Base-by-base conservation (phyloP, 2,797 vertebrate species). In the Rhadinocentrus ornatus region DNA sequence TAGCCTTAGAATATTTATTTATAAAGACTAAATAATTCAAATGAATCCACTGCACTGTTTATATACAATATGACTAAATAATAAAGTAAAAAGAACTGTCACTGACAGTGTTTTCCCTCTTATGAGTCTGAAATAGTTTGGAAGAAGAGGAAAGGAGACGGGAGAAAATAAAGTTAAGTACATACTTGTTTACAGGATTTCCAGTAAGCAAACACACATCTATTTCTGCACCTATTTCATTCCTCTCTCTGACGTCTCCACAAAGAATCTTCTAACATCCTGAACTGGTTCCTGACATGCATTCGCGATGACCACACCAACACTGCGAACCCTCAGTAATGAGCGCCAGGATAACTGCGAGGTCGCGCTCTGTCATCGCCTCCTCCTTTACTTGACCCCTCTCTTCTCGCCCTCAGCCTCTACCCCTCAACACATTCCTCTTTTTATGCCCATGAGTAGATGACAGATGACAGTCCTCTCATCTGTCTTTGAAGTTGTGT, bases 141-240 rank as follows among this genome's bases (percentile, higher is more conserved):
- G 26, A 69, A 63, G 62, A 53, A 56, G 37, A 55, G 32, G 37
- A 53, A 59, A 54, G 3, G 24, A 52, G 29, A 44, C 66, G 5
- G n/a, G 18, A 52, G 70, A 57, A 77, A 69, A 52, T 46, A 67
- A 68, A 75, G 31, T 29, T 31, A 82, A 77, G 79, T 71, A 80
- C 71, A 78, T 62, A 50, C 62, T 77, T 77, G 75, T 83, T 88
- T 78, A 63, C 74, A 64, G 84, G 71, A 71, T 92, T 90, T 81
- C 81, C 80, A 81, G 77, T 75, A 86, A 84, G 88, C 79, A 91
- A 93, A 94, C 82, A 92, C 32, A 8, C 60, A 68, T 90, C 88
- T 93, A 90, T 92, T 93, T 90, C 80, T 88, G 81, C 57, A 55
- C 75, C 41, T 82, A 69, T 85, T 71, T 80, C 48, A 62, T 72